Evolutionary conservation across 2,888 invertebrate species (phyloP), one percentile per base, ranked within the genome.

Genomic region (Drosophila acutilabella): DNA sequence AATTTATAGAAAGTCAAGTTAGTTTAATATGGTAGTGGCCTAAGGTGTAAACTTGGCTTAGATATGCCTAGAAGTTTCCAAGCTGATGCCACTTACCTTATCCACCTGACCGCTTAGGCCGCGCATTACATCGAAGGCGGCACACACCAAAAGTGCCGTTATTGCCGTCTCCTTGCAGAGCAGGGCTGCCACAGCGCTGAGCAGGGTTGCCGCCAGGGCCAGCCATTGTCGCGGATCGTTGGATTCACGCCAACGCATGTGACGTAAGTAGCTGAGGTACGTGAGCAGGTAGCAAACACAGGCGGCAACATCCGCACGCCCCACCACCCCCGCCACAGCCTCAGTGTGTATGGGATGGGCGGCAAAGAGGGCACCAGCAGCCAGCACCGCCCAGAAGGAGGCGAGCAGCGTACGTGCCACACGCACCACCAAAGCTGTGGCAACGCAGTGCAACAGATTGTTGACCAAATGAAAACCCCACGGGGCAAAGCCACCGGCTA

Each of bases 261-360:
- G 97, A 74, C 95, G 95, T 88, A 95, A 95, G 93, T 98, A 99
- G 54, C 96, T 94, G 85, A 98, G 94, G 91, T 98, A 96, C 80
- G 98, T 96, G 71, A 97, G 93, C 70, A 98, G 94, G 92, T 97
- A 98, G 92, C 98, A 96, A 87, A 97, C 95, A 91, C 98, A 97
- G 13, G 98, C 97, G 26, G 97, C 96, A 45, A 99, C 93, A 92
- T 99, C 99, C 2, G 99, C 98, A 62, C 99, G 94, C 2, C 99
- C 99, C 13, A 99, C 99, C 53, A 98, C 95, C 23, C 98, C 98
- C 0, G 98, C 97, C 36, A 99, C 98, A 0, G 99, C 98, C 93
- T 99, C 99, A 4, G 98, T 97, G 93, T 99, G 99, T 85, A 99
- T 96, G 13, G 99, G 99, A 93, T 99, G 99, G 2, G 96, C 95